These are phyloP conservation scores for Ormyrus nitidulus DNA, from an alignment of 2,888 invertebrate species.

Conservation along the genomic window DNA sequence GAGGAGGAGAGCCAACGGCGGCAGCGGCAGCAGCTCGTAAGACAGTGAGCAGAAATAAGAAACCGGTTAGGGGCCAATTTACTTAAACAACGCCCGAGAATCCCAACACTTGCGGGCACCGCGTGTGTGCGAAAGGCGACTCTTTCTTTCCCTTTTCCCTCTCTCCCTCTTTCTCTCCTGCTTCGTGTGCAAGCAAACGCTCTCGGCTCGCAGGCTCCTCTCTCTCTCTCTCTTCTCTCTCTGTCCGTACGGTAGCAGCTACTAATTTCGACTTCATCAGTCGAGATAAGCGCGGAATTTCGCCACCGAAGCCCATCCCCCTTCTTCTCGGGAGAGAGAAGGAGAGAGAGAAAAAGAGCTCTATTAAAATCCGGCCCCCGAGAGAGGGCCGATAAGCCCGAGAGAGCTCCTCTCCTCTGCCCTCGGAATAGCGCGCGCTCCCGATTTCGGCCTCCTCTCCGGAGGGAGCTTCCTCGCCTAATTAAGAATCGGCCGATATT, in stretches of 20 bases:
- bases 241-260: conserved; percentile 72
- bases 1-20: neutral
- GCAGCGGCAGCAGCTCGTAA: conserved; percentile 63
- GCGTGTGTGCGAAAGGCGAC: conserved; percentile 56
- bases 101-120: conserved; percentile 74
- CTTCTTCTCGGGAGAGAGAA: too few relatives aligned
- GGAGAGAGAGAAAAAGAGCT: too few relatives aligned
- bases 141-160: conserved; percentile 25
- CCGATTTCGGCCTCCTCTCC: too few relatives aligned
- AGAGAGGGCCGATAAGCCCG: too few relatives aligned
- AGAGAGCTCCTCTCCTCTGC: too few relatives aligned
- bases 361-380: too few relatives aligned
- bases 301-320: conserved; percentile 42
- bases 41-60: conserved; percentile 75
- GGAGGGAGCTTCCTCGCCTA: too few relatives aligned
- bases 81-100: conserved; percentile 75
- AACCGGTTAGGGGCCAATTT: conserved; percentile 75
- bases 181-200: neutral
- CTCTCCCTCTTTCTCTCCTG: neutral
- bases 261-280: conserved; percentile 76
- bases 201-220: neutral
- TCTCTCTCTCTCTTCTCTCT: conserved; percentile 30
- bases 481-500: too few relatives aligned
- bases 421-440: too few relatives aligned
- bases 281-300: conserved; percentile 69